Base-by-base conservation (phyloP, 2,113 vertebrate species). In the Rhinichthys klamathensis region DNA sequence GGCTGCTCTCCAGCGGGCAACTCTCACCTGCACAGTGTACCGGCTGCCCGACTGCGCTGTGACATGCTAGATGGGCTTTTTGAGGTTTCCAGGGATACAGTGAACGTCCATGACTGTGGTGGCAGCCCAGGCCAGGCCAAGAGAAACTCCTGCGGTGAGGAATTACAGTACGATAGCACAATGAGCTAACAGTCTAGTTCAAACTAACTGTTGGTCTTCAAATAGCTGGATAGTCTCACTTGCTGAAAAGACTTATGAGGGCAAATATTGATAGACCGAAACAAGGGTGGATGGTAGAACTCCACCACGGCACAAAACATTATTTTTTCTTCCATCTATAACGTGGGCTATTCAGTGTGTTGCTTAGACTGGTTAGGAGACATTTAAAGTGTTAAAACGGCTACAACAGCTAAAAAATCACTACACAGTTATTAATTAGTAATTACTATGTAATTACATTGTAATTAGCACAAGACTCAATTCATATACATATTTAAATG, bases 11-110 rank as follows among this genome's bases (percentile, higher is more conserved):
- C 86, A 90, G 94, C 94, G 88, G 94, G 94, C 94, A 92, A 90
- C 92, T 90, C 95, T 86, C 91, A 96, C 96, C 97, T 97, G 96
- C 94, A 93, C 94, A 96, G 93, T 96, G 95, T 96, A 96, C 95
- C 94, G 81, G 51, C 80, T 58, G 81, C 82, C 85, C 6, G 76
- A 82, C 87, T 84, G 70, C 60, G 15, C 67, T 4, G 15, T 88
- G 81, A 88, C 87, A 88, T 86, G 77, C 82, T 84, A 65, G 92
- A 85, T 91, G 94, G 91, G 92, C 84, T 65, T 75, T 88, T 85
- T 83, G 61, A 80, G 76, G 83, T 90, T 89, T 88, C 89, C 86
- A 83, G 49, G 83, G 87, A 88, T 87, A 81, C 80, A 76, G 65
- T 72, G 76, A 77, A 80, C 27, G 35, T 27, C 65, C 73, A 21